Conservation (phyloP, 2,797 vertebrate species). For the Sarcophilus harrisii region DNA sequence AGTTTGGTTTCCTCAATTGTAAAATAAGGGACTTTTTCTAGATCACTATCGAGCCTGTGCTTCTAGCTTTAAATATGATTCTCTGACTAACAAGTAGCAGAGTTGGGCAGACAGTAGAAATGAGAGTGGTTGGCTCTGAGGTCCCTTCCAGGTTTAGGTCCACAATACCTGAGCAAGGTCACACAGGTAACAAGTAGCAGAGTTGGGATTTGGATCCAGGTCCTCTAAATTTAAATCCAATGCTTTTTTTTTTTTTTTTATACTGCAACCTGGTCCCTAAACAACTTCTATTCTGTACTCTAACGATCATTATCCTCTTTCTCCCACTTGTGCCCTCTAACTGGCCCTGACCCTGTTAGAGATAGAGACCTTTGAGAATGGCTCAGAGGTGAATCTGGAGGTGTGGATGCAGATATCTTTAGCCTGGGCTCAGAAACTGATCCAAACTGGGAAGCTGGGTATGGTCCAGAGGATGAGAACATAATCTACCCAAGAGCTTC, state of each 20-base stretch:
- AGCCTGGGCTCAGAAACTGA: background rate
- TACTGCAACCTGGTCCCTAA: background rate
- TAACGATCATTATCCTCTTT: background rate
- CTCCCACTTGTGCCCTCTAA: background rate
- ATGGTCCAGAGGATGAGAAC: background rate
- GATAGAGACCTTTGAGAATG: background rate
- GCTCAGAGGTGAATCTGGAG: background rate
- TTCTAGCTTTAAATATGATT: background rate
- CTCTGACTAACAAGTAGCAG: background rate
- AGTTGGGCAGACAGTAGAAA: background rate
- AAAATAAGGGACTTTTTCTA: background rate
- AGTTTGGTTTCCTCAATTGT: background rate
- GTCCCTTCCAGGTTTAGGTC: background rate
- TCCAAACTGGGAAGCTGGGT: background rate
- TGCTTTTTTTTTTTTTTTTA: too few relatives aligned
- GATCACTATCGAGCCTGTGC: background rate
- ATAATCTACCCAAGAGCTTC: background rate
- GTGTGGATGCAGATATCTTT: background rate
- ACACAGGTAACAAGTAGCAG: background rate
- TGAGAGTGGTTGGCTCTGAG: background rate
- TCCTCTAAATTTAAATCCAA: background rate
- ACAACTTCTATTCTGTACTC: background rate
- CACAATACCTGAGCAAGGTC: background rate
- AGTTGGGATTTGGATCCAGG: background rate
- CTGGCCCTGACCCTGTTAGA: background rate